Percentiles rank a stretch among this genome's conserved stretches.
Conservation (phyloP, 37 sponge, comb jelly and placozoan species). For the Axinella damicornis region DNA sequence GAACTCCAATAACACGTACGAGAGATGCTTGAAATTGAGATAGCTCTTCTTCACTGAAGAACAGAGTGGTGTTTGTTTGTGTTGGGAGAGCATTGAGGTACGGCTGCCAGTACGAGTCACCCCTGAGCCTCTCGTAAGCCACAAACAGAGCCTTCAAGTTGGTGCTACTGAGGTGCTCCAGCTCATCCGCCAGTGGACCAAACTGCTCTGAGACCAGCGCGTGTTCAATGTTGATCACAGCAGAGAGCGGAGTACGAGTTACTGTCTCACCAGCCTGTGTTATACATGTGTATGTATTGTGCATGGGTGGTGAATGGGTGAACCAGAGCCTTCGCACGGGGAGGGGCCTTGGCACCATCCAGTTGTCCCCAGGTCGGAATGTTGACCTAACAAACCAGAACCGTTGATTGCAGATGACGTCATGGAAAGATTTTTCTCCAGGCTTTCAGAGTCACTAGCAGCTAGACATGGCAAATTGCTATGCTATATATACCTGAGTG, state of each 20-base stretch:
- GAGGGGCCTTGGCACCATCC: not conserved
- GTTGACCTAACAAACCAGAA: too few relatives aligned
- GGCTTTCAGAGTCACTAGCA: too few relatives aligned
- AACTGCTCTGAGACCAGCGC: constrained; percentile 13
- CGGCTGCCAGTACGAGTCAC: constrained; percentile 16
- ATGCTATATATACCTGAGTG: too few relatives aligned
- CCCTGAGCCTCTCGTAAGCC: constrained; percentile 10
- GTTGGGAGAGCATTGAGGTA: constrained; percentile 15
- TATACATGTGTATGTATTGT: too few relatives aligned
- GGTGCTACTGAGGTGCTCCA: constrained; percentile 5
- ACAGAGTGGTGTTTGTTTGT: constrained; percentile 9
- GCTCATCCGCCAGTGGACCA: constrained; percentile 20
- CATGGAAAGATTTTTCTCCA: too few relatives aligned
- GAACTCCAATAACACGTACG: not conserved
- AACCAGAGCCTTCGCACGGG: not conserved
- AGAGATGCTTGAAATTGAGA: constrained; percentile 8
- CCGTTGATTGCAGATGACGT: too few relatives aligned
- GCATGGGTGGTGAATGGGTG: not conserved
- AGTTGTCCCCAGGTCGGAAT: too few relatives aligned
- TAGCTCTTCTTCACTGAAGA: constrained; percentile 2
- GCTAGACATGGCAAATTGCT: too few relatives aligned
- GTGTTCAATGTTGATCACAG: constrained; percentile 37
- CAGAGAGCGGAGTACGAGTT: constrained; percentile 13
- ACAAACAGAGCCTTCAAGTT: constrained; percentile 32
- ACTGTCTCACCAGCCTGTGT: not conserved